phyloP scores from a whole-genome alignment of 2,797 vertebrate genomes.

The Siniperca scherzeri region DNA sequence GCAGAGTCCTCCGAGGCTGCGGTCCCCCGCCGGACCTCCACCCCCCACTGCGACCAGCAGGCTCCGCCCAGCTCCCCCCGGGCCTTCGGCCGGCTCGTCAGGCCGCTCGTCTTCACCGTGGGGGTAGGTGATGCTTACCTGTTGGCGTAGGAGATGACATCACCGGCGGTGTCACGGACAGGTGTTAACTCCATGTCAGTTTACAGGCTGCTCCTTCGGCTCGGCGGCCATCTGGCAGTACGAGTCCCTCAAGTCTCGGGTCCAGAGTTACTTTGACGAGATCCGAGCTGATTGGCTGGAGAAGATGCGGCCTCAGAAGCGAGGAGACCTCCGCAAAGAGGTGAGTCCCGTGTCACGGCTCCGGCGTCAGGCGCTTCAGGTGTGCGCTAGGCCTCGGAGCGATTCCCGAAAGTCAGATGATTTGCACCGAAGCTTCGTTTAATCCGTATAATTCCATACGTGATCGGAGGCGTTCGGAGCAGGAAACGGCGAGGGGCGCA shows the following conservation, averaged over 20 bases:
- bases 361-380: background rate
- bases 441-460: too few species aligned
- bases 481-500: too few species aligned
- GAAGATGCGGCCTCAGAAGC: conserved; percentile 90
- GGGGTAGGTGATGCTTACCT: conserved; percentile 85
- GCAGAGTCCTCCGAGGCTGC: conserved; percentile 50
- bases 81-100: conserved; percentile 86
- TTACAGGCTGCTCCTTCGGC: conserved; percentile 96
- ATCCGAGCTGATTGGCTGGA: conserved; percentile 92
- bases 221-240: conserved; percentile 97
- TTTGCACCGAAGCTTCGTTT: too few species aligned
- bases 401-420: too few species aligned
- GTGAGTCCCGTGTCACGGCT: conserved; percentile 66
- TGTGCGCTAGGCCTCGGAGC: too few species aligned
- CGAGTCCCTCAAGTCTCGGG: conserved; percentile 91
- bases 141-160: fast-evolving
- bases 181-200: conserved; percentile 85
- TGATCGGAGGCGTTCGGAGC: too few species aligned
- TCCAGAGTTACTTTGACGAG: conserved; percentile 92
- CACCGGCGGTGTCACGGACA: background rate
- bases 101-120: conserved; percentile 91
- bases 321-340: conserved; percentile 91
- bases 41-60: conserved; percentile 73
- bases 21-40: conserved; percentile 63
- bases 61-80: conserved; percentile 69